phyloP scores from a whole-genome alignment of 1,140 invertebrate species.

The Oedothorax gibbosus region DNA sequence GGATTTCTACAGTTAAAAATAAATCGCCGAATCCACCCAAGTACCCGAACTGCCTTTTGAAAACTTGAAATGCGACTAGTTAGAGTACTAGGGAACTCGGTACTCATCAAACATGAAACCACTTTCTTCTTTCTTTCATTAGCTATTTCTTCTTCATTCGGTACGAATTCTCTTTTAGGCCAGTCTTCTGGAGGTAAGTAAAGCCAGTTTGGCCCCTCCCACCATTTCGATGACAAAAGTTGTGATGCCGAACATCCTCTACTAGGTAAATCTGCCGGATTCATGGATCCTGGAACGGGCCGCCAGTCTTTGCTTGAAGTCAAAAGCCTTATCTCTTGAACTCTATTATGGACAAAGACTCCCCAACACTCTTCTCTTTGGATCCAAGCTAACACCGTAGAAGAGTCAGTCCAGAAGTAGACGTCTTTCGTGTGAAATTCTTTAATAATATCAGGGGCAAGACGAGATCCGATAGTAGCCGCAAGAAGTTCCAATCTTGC shows the following conservation, averaged over 20 bases:
- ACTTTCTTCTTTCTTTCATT: slow-evolving; percentile 24
- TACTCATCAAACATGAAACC: background rate
- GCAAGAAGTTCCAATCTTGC: slow-evolving; percentile 19
- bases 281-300: background rate
- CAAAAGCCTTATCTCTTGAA: background rate
- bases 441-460: background rate
- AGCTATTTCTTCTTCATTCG: slow-evolving; percentile 23
- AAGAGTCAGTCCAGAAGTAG: slow-evolving; percentile 43
- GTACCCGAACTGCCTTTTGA: background rate
- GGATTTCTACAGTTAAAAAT: slow-evolving; percentile 11
- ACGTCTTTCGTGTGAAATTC: background rate
- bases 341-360: slow-evolving; percentile 39
- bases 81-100: background rate
- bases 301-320: background rate
- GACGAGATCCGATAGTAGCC: slow-evolving; percentile 1
- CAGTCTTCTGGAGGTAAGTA: slow-evolving; percentile 32
- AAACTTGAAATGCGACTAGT: background rate
- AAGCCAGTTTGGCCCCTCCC: background rate
- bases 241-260: background rate
- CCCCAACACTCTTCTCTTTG: slow-evolving; percentile 8
- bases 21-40: slow-evolving; percentile 39
- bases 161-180: slow-evolving; percentile 4
- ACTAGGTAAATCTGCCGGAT: slow-evolving; percentile 6
- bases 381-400: slow-evolving; percentile 40
- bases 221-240: background rate